Evolutionary conservation across 2,113 vertebrate species (phyloP).

Genomic region (Piprites chloris): DNA sequence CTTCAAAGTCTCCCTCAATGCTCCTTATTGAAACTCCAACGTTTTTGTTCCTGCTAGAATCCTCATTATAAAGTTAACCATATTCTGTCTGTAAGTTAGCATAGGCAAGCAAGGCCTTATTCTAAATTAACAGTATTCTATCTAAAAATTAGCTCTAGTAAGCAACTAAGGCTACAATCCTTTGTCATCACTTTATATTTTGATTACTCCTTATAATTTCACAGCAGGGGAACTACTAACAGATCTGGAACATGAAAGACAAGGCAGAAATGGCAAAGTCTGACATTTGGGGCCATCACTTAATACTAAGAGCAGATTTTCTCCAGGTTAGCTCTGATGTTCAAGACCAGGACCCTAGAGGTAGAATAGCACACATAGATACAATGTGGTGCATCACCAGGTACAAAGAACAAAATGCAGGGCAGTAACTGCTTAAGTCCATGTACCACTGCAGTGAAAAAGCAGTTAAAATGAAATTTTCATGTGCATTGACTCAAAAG

Average conservation of each 20-base stretch:
- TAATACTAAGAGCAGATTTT: background rate
- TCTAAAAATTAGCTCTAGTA: too few relatives aligned
- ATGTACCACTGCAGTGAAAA: background rate
- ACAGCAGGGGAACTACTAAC: background rate
- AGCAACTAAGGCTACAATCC: too few relatives aligned
- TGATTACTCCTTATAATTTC: background rate
- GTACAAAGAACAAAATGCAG: background rate
- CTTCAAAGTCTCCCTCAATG: too few relatives aligned
- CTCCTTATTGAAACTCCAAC: too few relatives aligned
- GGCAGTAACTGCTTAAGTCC: background rate
- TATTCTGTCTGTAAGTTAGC: too few relatives aligned
- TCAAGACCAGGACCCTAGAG: background rate
- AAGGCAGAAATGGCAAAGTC: background rate
- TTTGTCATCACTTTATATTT: too few relatives aligned
- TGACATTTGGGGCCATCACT: background rate
- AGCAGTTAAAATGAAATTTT: background rate
- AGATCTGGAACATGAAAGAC: background rate
- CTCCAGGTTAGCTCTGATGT: background rate
- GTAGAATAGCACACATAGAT: background rate
- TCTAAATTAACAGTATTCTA: too few relatives aligned
- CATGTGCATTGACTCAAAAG: background rate
- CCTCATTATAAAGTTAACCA: too few relatives aligned
- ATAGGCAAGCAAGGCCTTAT: too few relatives aligned
- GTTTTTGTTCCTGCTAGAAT: too few relatives aligned
- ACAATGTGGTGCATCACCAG: fast-evolving